Conservation (phyloP, 2,797 vertebrate species). For the Malurus splendens region DNA sequence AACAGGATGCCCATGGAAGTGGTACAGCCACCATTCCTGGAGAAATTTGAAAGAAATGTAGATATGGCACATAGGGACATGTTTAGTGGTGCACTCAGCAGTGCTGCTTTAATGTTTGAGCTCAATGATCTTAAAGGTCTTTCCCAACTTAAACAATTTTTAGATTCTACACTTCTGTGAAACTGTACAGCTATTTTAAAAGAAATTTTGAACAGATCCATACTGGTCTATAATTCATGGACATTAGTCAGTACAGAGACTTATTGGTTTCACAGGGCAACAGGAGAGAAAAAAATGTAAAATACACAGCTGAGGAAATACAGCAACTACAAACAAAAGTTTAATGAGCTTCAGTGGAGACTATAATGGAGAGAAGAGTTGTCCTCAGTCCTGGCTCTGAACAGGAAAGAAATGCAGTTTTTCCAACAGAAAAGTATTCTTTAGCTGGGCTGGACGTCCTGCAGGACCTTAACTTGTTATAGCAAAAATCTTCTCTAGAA, state of each 20-base stretch:
- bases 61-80: fast-evolving
- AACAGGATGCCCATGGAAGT: background rate
- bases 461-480: background rate
- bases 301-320: background rate
- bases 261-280: background rate
- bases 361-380: background rate
- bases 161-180: background rate
- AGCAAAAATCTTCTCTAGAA: background rate
- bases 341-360: background rate
- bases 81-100: background rate
- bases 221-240: background rate
- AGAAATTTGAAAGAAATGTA: background rate
- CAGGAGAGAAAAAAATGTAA: background rate
- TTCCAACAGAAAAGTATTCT: background rate
- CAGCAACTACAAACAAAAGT: background rate
- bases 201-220: background rate
- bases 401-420: background rate
- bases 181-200: background rate
- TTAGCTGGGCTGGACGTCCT: background rate
- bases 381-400: background rate
- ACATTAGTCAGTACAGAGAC: background rate
- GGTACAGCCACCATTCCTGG: background rate
- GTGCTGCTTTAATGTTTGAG: background rate
- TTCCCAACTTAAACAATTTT: background rate
- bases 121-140: background rate